phyloP scores from a whole-genome alignment of 2,797 vertebrate species.

The Ambastaia sidthimunki region DNA sequence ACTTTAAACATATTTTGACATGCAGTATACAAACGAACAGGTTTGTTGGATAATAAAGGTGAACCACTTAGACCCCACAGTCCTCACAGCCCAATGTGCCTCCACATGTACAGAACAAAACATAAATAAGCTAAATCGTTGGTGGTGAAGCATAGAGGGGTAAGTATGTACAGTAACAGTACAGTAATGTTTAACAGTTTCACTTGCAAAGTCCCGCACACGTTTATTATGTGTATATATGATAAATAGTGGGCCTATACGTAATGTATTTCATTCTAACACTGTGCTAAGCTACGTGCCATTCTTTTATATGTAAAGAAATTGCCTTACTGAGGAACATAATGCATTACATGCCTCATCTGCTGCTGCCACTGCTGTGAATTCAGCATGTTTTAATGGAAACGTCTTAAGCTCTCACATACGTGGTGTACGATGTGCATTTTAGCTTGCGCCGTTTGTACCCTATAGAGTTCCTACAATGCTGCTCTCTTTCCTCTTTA shows the following conservation, averaged over 20 bases:
- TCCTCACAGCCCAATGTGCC: slow-evolving; percentile 9
- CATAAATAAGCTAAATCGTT: slow-evolving; percentile 29
- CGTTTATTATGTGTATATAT: slow-evolving; percentile 20
- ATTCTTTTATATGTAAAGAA: slow-evolving; percentile 47
- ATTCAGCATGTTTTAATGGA: slow-evolving; percentile 69
- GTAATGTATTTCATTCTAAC: slow-evolving; percentile 19
- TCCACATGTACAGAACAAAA: slow-evolving; percentile 21
- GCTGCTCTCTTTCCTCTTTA: slow-evolving; percentile 52
- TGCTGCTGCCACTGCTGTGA: slow-evolving; percentile 65
- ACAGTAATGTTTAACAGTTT: slow-evolving; percentile 6
- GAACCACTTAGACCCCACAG: slow-evolving; percentile 13
- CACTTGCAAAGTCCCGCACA: slow-evolving; percentile 10
- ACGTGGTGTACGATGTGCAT: slow-evolving; percentile 63
- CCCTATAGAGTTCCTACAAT: slow-evolving; percentile 55
- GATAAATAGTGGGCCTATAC: slow-evolving; percentile 1
- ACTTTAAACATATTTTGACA: not conserved
- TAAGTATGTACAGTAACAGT: not conserved
- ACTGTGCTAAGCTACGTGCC: slow-evolving; percentile 38
- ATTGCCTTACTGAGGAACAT: slow-evolving; percentile 46
- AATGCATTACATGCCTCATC: slow-evolving; percentile 45
- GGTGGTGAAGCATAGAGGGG: not conserved
- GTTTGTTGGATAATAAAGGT: not conserved
- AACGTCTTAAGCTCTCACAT: slow-evolving; percentile 79
- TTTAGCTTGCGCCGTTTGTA: slow-evolving; percentile 61
- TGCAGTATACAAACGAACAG: not conserved